These are phyloP conservation scores for Oscheius sp. DNA, from an alignment of 2,888 invertebrate species.

Conservation along the genomic window DNA sequence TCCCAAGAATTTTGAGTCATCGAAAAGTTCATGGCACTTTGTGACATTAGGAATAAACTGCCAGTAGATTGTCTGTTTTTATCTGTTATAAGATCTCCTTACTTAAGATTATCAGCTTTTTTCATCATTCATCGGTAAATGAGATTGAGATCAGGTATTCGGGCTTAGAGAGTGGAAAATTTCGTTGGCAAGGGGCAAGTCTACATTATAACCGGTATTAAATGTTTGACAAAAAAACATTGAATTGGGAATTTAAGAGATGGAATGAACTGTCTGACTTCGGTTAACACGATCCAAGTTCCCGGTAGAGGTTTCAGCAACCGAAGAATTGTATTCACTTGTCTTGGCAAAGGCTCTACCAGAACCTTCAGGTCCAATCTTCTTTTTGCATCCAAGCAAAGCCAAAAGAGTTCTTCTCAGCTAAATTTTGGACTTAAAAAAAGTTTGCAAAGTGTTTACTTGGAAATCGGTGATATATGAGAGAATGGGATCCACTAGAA, in stretches of 20 bases:
- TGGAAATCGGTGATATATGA: constrained; percentile 66
- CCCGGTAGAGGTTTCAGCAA: constrained; percentile 1
- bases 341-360: constrained; percentile 15
- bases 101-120: too few species aligned
- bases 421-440: constrained; percentile 23
- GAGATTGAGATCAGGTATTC: too few species aligned
- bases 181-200: too few species aligned
- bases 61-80: too few species aligned
- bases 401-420: constrained; percentile 34
- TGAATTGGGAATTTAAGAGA: not conserved
- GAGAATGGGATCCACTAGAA: constrained; percentile 63
- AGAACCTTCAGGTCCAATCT: constrained; percentile 31
- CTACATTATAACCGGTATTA: too few species aligned
- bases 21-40: too few species aligned
- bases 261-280: constrained; percentile 39
- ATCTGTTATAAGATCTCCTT: too few species aligned
- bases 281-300: constrained; percentile 36
- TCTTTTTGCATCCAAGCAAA: constrained; percentile 30
- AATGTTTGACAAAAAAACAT: too few species aligned
- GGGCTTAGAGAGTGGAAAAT: too few species aligned
- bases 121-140: too few species aligned
- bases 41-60: too few species aligned
- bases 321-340: constrained; percentile 28
- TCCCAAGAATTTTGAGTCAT: too few species aligned
- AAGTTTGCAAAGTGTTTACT: constrained; percentile 28